Evolutionary conservation across 2,797 vertebrate species (phyloP).

Genomic region (Protosalanx chinensis): DNA sequence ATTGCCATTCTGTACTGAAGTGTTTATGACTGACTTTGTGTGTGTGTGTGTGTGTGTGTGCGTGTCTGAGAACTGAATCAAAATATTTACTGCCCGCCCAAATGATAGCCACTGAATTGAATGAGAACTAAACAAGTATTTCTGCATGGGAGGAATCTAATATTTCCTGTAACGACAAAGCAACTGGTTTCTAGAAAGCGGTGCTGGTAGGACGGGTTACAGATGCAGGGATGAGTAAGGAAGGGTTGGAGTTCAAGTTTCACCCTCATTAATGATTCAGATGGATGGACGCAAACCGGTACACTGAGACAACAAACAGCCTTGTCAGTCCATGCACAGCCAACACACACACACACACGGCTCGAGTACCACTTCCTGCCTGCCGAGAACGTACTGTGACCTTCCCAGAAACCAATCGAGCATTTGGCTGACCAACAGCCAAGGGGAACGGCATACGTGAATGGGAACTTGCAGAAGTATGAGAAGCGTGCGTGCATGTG

Average conservation of each 20-base stretch:
- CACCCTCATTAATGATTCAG: constrained; percentile 77
- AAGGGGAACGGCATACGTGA: neutral
- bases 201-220: constrained; percentile 43
- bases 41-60: neutral
- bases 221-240: constrained; percentile 29
- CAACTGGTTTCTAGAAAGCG: constrained; percentile 32
- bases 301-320: constrained; percentile 27
- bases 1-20: neutral
- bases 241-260: constrained; percentile 60
- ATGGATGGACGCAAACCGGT: constrained; percentile 31
- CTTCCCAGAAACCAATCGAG: constrained; percentile 25
- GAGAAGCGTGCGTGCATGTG: neutral
- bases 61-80: neutral
- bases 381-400: constrained; percentile 5
- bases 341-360: constrained; percentile 7
- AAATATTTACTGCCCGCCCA: no score
- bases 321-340: neutral
- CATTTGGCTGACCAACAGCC: neutral
- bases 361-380: constrained; percentile 20
- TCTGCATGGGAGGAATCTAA: neutral
- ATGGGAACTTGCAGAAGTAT: neutral
- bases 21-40: neutral
- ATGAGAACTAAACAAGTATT: neutral
- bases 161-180: constrained; percentile 30
- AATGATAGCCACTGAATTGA: neutral